Evolutionary conservation across 2,888 invertebrate species (phyloP).

Genomic region (Cryptocephalus moraei): DNA sequence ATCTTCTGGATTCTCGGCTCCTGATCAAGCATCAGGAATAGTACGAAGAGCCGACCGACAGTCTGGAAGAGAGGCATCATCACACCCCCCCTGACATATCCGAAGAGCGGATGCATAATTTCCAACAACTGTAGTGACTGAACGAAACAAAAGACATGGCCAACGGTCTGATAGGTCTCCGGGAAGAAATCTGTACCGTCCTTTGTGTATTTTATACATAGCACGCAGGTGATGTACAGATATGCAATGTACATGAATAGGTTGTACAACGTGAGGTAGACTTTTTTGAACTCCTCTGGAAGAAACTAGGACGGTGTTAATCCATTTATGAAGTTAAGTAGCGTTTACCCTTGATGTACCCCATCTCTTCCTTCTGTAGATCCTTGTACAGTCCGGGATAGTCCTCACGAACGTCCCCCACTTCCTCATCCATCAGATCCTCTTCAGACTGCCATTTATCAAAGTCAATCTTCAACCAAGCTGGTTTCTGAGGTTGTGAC

Average conservation of each 20-base stretch:
- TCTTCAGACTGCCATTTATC: slow-evolving; percentile 79
- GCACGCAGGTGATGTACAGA: slow-evolving; percentile 61
- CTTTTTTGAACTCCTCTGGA: slow-evolving; percentile 67
- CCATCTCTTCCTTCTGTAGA: slow-evolving; percentile 65
- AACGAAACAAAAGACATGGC: slow-evolving; percentile 67
- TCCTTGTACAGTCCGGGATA: slow-evolving; percentile 67
- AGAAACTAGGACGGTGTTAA: slow-evolving; percentile 2
- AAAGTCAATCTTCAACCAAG: slow-evolving; percentile 90
- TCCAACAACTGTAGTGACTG: slow-evolving; percentile 43
- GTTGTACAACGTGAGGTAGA: slow-evolving; percentile 82
- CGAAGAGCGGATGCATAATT: slow-evolving; percentile 79
- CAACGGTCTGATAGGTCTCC: slow-evolving; percentile 63
- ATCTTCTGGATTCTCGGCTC: slow-evolving; percentile 81
- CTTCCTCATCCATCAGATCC: slow-evolving; percentile 51
- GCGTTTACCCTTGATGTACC: slow-evolving; percentile 59
- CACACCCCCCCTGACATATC: slow-evolving; percentile 72
- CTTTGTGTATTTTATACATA: slow-evolving; percentile 63
- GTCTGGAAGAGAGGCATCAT: slow-evolving; percentile 70
- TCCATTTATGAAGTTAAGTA: no score
- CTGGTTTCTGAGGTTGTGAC: slow-evolving; percentile 71
- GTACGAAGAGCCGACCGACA: slow-evolving; percentile 54
- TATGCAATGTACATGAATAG: slow-evolving; percentile 82
- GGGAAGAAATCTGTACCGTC: slow-evolving; percentile 62
- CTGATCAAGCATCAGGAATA: slow-evolving; percentile 74
- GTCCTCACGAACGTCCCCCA: slow-evolving; percentile 63